Base-by-base conservation (phyloP, 2,888 invertebrate genomes). In the Eristalis tenax region DNA sequence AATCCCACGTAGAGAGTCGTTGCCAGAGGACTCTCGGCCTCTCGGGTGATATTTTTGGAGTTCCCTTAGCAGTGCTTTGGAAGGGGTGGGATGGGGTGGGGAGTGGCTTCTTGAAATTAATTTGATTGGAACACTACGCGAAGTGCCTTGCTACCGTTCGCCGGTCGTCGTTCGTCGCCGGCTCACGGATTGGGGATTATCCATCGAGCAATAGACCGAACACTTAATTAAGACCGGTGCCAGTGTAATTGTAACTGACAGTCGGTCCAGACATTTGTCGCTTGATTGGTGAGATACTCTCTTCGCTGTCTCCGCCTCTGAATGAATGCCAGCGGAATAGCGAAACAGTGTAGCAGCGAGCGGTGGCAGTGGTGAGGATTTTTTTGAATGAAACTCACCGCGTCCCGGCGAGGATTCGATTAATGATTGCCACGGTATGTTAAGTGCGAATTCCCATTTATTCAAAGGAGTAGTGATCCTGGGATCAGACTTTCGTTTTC, bases 371-470 rank as follows among this genome's bases (percentile, higher is more conserved):
- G 38, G 35, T 68, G 68, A 35, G 61, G 22, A 64, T 74, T 76
- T 77, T 75, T 65, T 83, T 87, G 71, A 87, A 87, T 87, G 87
- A 83, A 87, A 83, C 80, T 79, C 70, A 35, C 50, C 50, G 71
- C 50, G 66, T 61, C 73, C 70, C 26, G 63, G 57, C 32, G 79
- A 68, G 64, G 89, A 89, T 89, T 88, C 90, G 82, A 90, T 90
- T 89, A 89, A 90, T 90, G 90, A 89, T 89, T 89, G 74, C 81
- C 75, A 69, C 63, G 89, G 90, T 89, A 90, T 90, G 90, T 90
- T 90, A 90, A 90, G 90, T 90, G 90, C 90, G 90, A 90, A 90
- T 90, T 90, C 89, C 63, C 87, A 80, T 80, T 76, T 87, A 87
- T 80, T 64, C 68, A 79, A 83, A 78, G 79, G 68, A 79, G 57